phyloP scores from a whole-genome alignment of 2,113 vertebrate genomes.

The Seriola dumerili region DNA sequence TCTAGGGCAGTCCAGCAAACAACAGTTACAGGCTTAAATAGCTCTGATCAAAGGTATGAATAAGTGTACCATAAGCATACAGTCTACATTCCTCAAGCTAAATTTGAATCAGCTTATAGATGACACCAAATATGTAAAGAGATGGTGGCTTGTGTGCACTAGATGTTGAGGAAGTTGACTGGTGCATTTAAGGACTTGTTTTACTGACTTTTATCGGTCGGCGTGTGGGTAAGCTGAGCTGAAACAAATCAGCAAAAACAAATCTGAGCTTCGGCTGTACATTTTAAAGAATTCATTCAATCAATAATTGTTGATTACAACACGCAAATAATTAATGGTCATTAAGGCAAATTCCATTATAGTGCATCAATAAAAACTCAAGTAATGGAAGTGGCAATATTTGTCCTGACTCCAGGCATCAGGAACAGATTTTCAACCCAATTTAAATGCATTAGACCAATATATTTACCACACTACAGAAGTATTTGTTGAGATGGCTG shows the following conservation, averaged over 20 bases:
- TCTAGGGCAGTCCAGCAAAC: not conserved
- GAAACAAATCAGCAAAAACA: constrained; percentile 19
- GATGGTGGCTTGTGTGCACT: not conserved
- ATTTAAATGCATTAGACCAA: constrained; percentile 47
- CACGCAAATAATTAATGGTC: constrained; percentile 9
- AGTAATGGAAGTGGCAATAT: constrained; percentile 39
- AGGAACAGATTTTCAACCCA: constrained; percentile 23
- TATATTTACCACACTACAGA: constrained; percentile 22
- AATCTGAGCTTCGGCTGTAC: not conserved
- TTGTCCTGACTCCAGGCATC: constrained; percentile 40
- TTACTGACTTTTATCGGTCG: not conserved
- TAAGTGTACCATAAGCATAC: not conserved
- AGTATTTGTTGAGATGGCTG: constrained; percentile 32
- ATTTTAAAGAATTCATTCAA: constrained; percentile 33
- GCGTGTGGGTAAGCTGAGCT: not conserved
- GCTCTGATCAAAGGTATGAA: not conserved
- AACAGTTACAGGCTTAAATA: not conserved
- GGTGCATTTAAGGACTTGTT: constrained; percentile 1
- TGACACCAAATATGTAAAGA: not conserved
- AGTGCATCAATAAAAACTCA: constrained; percentile 42
- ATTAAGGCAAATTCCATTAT: constrained; percentile 44
- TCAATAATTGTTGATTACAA: constrained; percentile 42
- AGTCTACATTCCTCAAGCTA: not conserved
- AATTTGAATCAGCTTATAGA: not conserved
- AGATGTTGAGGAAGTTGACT: constrained; percentile 21